Evolutionary conservation across 2,113 vertebrate genomes (phyloP).

Genomic region (Pseudopodoces humilis): DNA sequence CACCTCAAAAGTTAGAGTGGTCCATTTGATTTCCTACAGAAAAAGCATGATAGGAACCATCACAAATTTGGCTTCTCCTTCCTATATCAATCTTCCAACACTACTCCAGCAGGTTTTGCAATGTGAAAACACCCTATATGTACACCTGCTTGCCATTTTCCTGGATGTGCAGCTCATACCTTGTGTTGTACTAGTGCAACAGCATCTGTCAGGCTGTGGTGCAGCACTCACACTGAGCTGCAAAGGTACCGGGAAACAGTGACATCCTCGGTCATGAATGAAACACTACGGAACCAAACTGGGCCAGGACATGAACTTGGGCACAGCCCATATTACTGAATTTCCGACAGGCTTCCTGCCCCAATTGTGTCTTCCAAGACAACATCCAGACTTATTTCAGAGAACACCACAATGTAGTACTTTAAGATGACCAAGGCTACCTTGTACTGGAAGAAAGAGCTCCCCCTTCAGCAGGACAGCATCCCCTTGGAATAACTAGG

Average conservation of each 20-base stretch:
- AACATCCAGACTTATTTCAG: background rate
- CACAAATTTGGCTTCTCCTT: background rate
- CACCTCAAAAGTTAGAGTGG: background rate
- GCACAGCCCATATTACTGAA: background rate
- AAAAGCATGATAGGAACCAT: background rate
- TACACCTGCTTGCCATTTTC: background rate
- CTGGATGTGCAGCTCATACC: background rate
- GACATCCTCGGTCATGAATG: background rate
- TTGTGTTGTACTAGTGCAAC: background rate
- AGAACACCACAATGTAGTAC: background rate
- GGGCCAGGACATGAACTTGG: background rate
- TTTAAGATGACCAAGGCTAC: background rate
- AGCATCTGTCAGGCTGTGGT: background rate
- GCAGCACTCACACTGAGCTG: background rate
- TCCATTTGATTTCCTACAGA: background rate
- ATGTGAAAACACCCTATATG: background rate
- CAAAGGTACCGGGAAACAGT: background rate
- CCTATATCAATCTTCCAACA: background rate
- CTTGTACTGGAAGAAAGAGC: background rate
- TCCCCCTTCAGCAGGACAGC: background rate
- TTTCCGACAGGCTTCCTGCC: background rate
- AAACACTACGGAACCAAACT: background rate
- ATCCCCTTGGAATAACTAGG: background rate
- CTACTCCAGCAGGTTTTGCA: background rate
- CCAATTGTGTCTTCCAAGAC: background rate